These are phyloP conservation scores for Sebastes miniatus DNA, from an alignment of 2,797 vertebrate genomes.

Conservation along the genomic window DNA sequence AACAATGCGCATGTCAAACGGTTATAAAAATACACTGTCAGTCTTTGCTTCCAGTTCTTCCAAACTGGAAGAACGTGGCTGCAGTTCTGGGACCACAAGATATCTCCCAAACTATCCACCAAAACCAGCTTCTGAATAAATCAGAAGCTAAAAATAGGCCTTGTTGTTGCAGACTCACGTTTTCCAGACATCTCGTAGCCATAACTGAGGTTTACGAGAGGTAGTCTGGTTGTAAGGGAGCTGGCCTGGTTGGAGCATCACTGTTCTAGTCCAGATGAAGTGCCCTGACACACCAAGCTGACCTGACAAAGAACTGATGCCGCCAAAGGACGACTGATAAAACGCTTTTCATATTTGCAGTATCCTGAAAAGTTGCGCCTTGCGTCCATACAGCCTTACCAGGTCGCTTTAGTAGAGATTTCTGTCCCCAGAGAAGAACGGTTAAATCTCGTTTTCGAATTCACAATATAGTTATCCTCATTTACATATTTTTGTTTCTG, in stretches of 20 bases:
- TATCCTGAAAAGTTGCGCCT: background rate
- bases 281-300: conserved; percentile 10
- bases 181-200: background rate
- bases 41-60: background rate
- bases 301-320: background rate
- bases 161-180: background rate
- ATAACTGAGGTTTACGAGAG: too few species aligned
- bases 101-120: background rate
- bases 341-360: background rate
- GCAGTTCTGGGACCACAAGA: background rate
- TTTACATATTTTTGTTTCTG: background rate
- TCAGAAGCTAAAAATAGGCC: background rate
- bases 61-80: background rate
- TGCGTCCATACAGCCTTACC: background rate
- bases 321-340: background rate
- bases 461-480: background rate
- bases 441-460: background rate
- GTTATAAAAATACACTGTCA: background rate
- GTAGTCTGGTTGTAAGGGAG: background rate
- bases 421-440: background rate
- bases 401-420: background rate
- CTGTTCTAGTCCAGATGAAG: background rate
- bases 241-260: background rate
- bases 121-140: background rate
- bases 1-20: background rate